A percentile compares a stretch with the other conserved stretches of the same genome.
Evolutionary conservation across 2,888 invertebrate genomes (phyloP).

Genomic region (Pimpla rufipes): DNA sequence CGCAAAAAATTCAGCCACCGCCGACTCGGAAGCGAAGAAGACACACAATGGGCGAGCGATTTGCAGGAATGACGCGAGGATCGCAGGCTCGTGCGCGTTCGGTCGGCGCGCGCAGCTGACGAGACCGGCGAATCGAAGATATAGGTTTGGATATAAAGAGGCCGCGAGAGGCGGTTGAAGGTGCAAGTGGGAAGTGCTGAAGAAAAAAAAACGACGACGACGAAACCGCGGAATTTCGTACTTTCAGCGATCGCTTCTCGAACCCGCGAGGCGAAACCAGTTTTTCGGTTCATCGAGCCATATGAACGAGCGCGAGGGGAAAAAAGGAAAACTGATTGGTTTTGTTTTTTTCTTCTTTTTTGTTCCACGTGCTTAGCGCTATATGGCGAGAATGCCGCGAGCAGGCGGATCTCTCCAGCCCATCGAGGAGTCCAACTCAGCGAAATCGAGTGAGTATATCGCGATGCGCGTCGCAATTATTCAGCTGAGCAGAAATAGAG

Average conservation of each 20-base stretch:
- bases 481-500: no score
- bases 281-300: background rate
- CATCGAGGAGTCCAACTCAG: slow-evolving; percentile 81
- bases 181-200: background rate
- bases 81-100: no score
- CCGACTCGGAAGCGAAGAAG: no score
- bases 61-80: no score
- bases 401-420: slow-evolving; percentile 78
- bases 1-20: no score
- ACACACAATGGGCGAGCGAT: no score
- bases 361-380: slow-evolving; percentile 4
- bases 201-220: background rate
- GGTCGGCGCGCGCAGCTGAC: no score
- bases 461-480: no score
- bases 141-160: no score
- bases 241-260: background rate
- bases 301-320: background rate
- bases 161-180: background rate
- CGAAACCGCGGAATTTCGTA: background rate
- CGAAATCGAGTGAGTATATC: slow-evolving; percentile 78
- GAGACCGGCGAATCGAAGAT: no score
- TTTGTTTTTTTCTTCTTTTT: background rate
- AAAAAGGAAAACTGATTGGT: background rate
- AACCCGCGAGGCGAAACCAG: background rate
- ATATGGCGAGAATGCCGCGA: slow-evolving; percentile 76